These are phyloP conservation scores for Lepilemur septentrionalis DNA, from an alignment of 2,797 vertebrate species.

Conservation along the genomic window DNA sequence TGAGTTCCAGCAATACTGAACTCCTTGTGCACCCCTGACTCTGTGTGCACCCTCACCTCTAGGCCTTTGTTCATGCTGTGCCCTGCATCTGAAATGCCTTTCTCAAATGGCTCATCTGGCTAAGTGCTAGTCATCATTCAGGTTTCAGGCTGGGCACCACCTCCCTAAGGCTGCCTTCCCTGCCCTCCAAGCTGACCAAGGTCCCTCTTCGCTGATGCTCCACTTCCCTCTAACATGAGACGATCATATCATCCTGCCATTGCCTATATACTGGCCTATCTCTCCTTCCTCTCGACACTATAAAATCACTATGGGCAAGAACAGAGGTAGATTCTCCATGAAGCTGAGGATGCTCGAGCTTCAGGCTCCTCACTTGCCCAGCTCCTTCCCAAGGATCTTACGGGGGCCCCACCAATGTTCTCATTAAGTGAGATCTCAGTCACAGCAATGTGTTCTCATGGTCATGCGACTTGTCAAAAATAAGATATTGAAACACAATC, in stretches of 20 bases:
- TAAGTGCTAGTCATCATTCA: not conserved
- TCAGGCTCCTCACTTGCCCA: not conserved
- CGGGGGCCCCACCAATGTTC: not conserved
- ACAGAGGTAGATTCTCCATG: not conserved
- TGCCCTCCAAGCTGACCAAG: not conserved
- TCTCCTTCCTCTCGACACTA: not conserved
- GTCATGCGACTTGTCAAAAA: not conserved
- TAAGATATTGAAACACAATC: not conserved
- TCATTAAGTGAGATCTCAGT: not conserved
- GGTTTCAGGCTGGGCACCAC: not conserved
- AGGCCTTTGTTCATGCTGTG: not conserved
- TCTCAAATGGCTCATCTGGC: not conserved
- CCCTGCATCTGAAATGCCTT: not conserved
- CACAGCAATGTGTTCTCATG: not conserved
- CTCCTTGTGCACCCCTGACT: not conserved
- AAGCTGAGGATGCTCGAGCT: not conserved
- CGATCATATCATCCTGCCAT: accelerated
- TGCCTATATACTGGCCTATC: not conserved
- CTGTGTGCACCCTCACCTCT: not conserved
- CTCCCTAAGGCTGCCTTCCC: not conserved
- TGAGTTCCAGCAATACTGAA: not conserved
- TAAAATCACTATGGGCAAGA: not conserved
- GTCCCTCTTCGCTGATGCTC: not conserved
- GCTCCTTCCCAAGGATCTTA: not conserved
- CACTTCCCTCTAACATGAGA: not conserved